phyloP scores from a whole-genome alignment of 2,888 invertebrate genomes.

The Protophormia terraenovae region DNA sequence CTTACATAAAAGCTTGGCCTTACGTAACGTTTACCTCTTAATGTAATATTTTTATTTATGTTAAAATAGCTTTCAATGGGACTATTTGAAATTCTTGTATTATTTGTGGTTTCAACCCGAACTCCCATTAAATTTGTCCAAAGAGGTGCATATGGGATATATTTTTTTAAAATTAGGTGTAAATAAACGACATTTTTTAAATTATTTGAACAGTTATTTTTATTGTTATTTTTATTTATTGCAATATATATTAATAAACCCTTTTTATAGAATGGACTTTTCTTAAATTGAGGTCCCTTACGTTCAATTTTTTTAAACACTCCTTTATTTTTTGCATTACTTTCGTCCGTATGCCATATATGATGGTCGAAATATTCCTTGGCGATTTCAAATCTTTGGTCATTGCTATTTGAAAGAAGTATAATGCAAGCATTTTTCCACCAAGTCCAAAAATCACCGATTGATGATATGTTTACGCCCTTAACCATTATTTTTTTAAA shows the following conservation, averaged over 20 bases:
- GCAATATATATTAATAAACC: not conserved
- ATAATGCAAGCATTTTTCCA: not conserved
- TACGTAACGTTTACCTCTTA: not conserved
- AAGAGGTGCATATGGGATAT: not conserved
- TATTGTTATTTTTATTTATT: too few species aligned
- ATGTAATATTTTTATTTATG: not conserved
- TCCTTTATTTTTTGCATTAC: too few species aligned
- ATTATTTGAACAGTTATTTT: too few species aligned
- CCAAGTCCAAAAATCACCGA: not conserved
- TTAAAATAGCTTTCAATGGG: not conserved
- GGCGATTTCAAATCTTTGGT: too few species aligned
- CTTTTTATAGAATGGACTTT: not conserved
- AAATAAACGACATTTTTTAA: too few species aligned
- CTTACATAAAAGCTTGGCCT: not conserved
- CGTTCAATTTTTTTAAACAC: not conserved
- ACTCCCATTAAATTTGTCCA: not conserved
- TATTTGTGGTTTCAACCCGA: not conserved
- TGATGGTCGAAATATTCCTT: not conserved
- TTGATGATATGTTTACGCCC: not conserved
- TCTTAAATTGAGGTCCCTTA: not conserved
- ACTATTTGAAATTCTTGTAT: not conserved
- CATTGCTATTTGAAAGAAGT: not conserved
- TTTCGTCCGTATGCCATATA: too few species aligned
- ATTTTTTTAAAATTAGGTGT: not conserved
- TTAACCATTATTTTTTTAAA: not conserved